phyloP scores from a whole-genome alignment of 2,888 invertebrate species.

The Isotomurus palustris region DNA sequence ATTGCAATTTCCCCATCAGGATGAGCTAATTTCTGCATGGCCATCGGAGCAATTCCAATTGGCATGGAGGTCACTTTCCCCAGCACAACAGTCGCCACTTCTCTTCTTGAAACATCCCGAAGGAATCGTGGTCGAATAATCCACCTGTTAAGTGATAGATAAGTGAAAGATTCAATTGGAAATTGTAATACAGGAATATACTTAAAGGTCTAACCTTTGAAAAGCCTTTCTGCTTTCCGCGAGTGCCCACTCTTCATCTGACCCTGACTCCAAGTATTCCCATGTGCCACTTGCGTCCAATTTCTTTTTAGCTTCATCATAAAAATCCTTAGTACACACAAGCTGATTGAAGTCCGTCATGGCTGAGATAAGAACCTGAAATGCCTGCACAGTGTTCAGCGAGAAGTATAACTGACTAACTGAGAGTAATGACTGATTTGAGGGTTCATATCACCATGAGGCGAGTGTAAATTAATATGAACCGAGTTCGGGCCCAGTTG shows the following conservation, averaged over 20 bases:
- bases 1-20: constrained; percentile 80
- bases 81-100: constrained; percentile 60
- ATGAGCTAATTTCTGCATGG: constrained; percentile 88
- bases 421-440: no score
- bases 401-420: no score
- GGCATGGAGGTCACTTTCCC: constrained; percentile 66
- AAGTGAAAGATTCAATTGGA: not conserved
- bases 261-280: constrained; percentile 63
- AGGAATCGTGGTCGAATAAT: constrained; percentile 73
- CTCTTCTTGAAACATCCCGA: constrained; percentile 65
- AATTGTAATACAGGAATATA: not conserved
- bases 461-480: no score
- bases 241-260: constrained; percentile 71
- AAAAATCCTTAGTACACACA: constrained; percentile 71
- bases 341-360: no score
- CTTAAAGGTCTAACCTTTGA: constrained; percentile 57
- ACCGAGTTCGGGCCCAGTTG: no score
- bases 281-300: constrained; percentile 58
- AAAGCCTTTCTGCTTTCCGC: constrained; percentile 69
- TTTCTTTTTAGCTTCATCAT: constrained; percentile 61
- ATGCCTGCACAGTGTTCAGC: no score
- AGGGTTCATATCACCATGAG: no score
- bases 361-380: no score
- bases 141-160: constrained; percentile 54
- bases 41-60: constrained; percentile 78